Percentiles rank a stretch among this genome's conserved stretches.
Conservation (phyloP, 2,113 vertebrate genomes). For the Sander vitreus region DNA sequence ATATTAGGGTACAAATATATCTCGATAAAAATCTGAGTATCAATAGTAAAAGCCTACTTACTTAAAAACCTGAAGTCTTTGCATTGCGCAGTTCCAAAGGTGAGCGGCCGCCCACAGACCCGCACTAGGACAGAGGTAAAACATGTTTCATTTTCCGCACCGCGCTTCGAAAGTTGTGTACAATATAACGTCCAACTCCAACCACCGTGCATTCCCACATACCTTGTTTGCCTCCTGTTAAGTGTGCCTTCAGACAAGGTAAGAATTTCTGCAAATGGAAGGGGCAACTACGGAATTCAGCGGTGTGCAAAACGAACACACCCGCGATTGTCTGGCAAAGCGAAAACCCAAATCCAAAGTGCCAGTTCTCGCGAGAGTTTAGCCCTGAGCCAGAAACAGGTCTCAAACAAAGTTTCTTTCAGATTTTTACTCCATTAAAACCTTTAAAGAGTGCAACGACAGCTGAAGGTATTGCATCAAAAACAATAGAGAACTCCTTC, state of each 20-base stretch:
- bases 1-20: not conserved
- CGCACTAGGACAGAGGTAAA: constrained; percentile 13
- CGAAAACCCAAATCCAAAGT: too few species aligned
- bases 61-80: constrained; percentile 64
- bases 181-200: not conserved
- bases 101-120: not conserved
- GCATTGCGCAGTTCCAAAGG: constrained; percentile 49
- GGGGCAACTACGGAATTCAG: too few species aligned
- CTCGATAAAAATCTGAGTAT: not conserved
- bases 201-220: not conserved
- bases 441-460: too few species aligned
- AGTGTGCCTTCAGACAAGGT: not conserved
- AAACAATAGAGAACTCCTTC: too few species aligned
- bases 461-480: too few species aligned
- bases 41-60: constrained; percentile 20
- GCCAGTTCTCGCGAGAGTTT: too few species aligned
- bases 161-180: not conserved
- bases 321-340: too few species aligned
- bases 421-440: too few species aligned
- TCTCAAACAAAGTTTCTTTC: too few species aligned
- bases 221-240: constrained; percentile 4
- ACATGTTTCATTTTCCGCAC: not conserved
- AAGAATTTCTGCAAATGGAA: too few species aligned
- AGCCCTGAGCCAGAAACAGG: too few species aligned
- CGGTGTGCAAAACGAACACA: not conserved